Conservation (phyloP, 2,113 vertebrate genomes). For the Phainopepla nitens region DNA sequence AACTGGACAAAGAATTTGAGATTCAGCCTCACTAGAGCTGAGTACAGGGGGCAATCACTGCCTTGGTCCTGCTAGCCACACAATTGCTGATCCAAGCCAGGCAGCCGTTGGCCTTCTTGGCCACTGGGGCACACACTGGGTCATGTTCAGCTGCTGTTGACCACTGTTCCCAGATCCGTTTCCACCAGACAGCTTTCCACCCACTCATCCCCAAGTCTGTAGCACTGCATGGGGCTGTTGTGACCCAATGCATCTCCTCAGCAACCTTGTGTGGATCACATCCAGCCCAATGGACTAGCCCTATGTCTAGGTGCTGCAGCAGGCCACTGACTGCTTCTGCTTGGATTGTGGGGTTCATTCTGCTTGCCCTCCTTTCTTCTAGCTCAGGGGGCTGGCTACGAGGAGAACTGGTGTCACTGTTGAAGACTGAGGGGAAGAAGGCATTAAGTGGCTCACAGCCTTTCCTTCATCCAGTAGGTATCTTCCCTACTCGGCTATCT, state of each 20-base stretch:
- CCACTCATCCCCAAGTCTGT: not conserved
- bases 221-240: not conserved
- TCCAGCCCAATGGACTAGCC: not conserved
- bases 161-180: not conserved
- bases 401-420: not conserved
- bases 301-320: not conserved
- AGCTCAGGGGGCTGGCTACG: not conserved
- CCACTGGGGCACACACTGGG: not conserved
- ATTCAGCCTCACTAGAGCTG: not conserved
- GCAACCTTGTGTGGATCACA: not conserved
- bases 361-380: not conserved
- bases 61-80: not conserved
- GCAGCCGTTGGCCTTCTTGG: not conserved
- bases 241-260: not conserved
- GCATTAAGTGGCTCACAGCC: too few species aligned
- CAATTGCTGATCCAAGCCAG: not conserved
- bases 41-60: not conserved
- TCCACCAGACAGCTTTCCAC: not conserved
- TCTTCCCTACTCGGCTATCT: not conserved
- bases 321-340: not conserved
- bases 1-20: not conserved
- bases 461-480: not conserved
- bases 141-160: rapidly evolving
- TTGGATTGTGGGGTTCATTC: not conserved
- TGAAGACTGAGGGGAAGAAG: not conserved